Base-by-base conservation (phyloP, 2,797 vertebrate species). In the Masticophis lateralis region DNA sequence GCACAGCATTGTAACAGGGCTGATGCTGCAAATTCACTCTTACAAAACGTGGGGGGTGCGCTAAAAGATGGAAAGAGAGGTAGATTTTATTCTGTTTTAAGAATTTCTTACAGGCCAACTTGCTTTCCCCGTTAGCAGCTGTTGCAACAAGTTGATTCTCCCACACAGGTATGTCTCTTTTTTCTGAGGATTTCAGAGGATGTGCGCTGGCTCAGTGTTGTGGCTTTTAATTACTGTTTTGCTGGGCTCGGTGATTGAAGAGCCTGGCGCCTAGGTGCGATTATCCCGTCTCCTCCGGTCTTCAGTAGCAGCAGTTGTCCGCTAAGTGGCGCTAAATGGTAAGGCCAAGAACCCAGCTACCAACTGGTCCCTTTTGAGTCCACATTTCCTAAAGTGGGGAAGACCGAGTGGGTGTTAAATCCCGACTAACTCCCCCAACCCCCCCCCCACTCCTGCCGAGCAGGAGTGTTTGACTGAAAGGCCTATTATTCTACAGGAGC, bases 171-270 rank as follows among this genome's bases (percentile, higher is more conserved):
- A 96, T 96, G 94, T 94, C 94, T 96, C 94, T 96, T 96, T 97
- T 96, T 95, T 95, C 96, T 96, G 94, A 95, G 96, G 96, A 95
- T 95, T 95, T 97, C 97, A 96, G 96, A 94, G 97, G 95, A 94
- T 96, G 95, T 95, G 94, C 95, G 96, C 96, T 94, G 96, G 96
- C 97, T 96, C 97, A 97, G 94, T 97, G 97, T 97, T 97, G 97
- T 94, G 97, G 97, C 95, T 97, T 97, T 96, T 98, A 98, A 98
- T 98, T 97, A 97, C 96, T 98, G 97, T 98, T 98, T 98, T 98
- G 97, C 96, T 97, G 96, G 97, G 97, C 96, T 96, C 93, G 95
- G 95, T 96, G 96, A 95, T 93, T 97, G 97, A 96, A 95, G 96
- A 96, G 96, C 89, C 97, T 97, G 98, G 98, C 98, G 98, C 98